Evolutionary conservation across 2,113 vertebrate species (phyloP), one percentile per base, ranked within the genome.

Genomic region (Dendropsophus ebraccatus): DNA sequence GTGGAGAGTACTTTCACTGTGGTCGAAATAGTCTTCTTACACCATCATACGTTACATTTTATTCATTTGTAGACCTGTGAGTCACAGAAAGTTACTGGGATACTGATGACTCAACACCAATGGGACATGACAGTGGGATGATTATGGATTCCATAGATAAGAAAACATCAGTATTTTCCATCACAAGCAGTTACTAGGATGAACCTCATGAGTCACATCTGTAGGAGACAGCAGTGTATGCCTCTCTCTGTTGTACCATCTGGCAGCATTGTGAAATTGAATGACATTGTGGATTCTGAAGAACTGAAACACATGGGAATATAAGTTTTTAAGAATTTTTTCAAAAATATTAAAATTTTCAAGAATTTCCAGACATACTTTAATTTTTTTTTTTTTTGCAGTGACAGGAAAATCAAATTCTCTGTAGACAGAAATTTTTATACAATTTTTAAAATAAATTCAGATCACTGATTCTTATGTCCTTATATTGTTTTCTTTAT

Each of bases 181-280:
- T 80, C 17, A 30, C 23, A 60, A 80, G 37, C 37, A 19, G 78
- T 47, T 65, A 5, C 78, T 81, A 58, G 23, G 21, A 7, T 37
- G 30, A 79, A 74, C 14, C 30, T 11, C 35, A 62, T 81, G 78
- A 81, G 78, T 80, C 78, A 81, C 47, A 28, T 47, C 37, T n/a
- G 37, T 16, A 80, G 56, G 25, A 25, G 58, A 81, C n/a, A 19
- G 5, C 37, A 62, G 56, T 17, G 32, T 80, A 7, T 60, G 35
- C 47, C 56, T 80, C 77, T n/a, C 9, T 81, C 56, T 81, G 37
- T 47, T n/a, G 25, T 52, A 32, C 74, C 74, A 54, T 77, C 49
- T 77, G 74, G 16, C 49, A 32, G 14, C 74, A 76, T 52, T n/a
- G 41, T 50, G 14, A 76, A 25, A 50, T 28, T 52, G 4, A 50